Conservation (phyloP, 2,113 vertebrate species). For the Cyprinodon variegatus region DNA sequence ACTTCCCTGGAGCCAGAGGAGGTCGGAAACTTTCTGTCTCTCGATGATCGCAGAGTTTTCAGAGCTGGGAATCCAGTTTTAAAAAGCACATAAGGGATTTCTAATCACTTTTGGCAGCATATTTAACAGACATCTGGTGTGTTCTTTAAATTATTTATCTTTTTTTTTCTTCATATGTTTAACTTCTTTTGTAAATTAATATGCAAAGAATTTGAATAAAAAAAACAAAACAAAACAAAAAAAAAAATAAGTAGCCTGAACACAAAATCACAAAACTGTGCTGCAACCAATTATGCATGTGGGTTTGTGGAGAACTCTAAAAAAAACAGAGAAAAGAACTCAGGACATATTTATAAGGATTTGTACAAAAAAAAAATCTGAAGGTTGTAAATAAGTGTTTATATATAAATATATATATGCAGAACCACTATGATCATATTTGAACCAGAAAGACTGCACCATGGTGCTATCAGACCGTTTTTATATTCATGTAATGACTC, state of each 20-base stretch:
- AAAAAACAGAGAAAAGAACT: constrained; percentile 61
- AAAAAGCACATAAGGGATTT: constrained; percentile 73
- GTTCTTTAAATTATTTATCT: constrained; percentile 81
- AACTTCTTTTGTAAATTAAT: constrained; percentile 70
- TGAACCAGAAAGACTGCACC: constrained; percentile 68
- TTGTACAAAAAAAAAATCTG: constrained; percentile 80
- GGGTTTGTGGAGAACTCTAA: constrained; percentile 60
- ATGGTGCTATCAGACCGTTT: constrained; percentile 70
- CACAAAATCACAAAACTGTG: constrained; percentile 62
- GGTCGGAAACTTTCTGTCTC: constrained; percentile 40
- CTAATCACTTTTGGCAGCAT: constrained; percentile 69
- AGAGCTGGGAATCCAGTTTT: constrained; percentile 44
- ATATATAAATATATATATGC: constrained; percentile 81
- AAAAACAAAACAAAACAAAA: too few relatives aligned
- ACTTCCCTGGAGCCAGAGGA: constrained; percentile 47
- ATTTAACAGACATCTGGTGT: constrained; percentile 79
- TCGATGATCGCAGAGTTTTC: constrained; percentile 59
- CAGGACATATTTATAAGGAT: constrained; percentile 85
- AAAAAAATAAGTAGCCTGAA: constrained; percentile 37
- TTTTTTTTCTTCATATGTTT: constrained; percentile 67
- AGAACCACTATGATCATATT: constrained; percentile 83
- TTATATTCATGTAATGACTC: constrained; percentile 80
- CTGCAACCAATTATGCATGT: constrained; percentile 50
- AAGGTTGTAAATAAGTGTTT: constrained; percentile 84
- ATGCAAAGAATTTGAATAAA: constrained; percentile 58